Evolutionary conservation across 2,113 vertebrate genomes (phyloP), one percentile per base, ranked within the genome.

Genomic region (Tringa solitaria): DNA sequence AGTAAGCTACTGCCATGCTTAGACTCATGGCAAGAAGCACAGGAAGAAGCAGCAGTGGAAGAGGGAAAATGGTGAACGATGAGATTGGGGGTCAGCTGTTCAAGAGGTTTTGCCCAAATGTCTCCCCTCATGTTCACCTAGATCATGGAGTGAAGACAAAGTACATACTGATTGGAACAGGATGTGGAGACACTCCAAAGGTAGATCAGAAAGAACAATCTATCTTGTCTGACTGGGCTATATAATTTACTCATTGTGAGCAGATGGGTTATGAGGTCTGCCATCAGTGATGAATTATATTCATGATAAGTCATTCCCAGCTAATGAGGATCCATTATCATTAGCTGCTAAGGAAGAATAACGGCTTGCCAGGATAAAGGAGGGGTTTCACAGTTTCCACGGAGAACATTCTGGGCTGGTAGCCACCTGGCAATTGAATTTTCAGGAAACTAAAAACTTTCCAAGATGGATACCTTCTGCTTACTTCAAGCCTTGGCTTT

Each of bases 311-410:
- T 97, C 96, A 96, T 93, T 97, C 93, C 91, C 68, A 87, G 94
- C 94, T 97, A 97, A 98, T 97, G 97, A 97, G 96, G 74, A 91
- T 94, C 93, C 95, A 96, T 97, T 95, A 90, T 96, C 94, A 68
- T 89, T 93, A 97, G 84, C 96, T 84, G 73, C 92, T 95, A 48
- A 91, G 77, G 87, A 94, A 95, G 78, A 87, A 79, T 76, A 92
- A 90, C 8, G 27, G 75, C 84, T 76, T 87, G 68, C 84, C 88
- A 93, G 92, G 90, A 43, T 15, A 72, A 69, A 88, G 61, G 30
- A n/a, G 87, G 79, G 90, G 50, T 48, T 84, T 90, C 28, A 50
- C 45, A 43, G 70, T 76, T 95, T 95, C 91, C 60, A 93, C 90
- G 70, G 88, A 86, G 80, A 91, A 90, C 77, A 77, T 88, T 81